Conservation (phyloP, 2,113 vertebrate genomes). For the Pyrgilauda ruficollis region DNA sequence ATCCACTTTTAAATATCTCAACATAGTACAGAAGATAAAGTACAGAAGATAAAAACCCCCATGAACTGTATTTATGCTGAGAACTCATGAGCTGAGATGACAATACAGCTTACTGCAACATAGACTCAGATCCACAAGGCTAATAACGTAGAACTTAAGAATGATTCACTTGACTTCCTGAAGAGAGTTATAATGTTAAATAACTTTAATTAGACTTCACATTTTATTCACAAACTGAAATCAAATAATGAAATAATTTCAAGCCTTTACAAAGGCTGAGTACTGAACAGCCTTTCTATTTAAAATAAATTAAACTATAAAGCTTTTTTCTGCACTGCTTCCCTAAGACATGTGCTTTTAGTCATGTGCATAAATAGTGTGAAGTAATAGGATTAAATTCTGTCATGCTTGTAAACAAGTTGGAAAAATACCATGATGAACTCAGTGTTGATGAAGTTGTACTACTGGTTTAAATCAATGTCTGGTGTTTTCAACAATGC, state of each 20-base stretch:
- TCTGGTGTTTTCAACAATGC: not conserved
- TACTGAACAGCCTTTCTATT: not conserved
- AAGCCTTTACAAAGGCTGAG: slow-evolving; percentile 26
- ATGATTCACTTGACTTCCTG: not conserved
- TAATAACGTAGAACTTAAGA: not conserved
- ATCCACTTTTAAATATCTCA: not conserved
- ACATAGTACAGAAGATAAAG: not conserved
- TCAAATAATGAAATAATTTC: slow-evolving; percentile 21
- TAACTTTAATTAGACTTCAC: slow-evolving; percentile 31
- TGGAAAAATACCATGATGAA: slow-evolving; percentile 16
- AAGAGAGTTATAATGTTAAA: slow-evolving; percentile 24
- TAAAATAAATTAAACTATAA: slow-evolving; percentile 51
- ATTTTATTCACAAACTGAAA: slow-evolving; percentile 19
- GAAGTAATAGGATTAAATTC: slow-evolving; percentile 44
- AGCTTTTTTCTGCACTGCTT: not conserved
- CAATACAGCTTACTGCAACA: not conserved
- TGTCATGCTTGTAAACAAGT: slow-evolving; percentile 20
- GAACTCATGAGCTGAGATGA: not conserved
- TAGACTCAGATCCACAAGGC: not conserved
- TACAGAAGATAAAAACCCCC: not conserved
- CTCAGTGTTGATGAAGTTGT: not conserved
- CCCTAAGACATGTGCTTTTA: not conserved
- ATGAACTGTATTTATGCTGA: not conserved
- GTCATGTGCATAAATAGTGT: not conserved
- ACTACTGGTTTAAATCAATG: not conserved